A percentile compares a stretch with the other conserved stretches of the same genome.
Evolutionary conservation across 2,797 vertebrate species (phyloP).

Genomic region (Acanthopagrus latus): DNA sequence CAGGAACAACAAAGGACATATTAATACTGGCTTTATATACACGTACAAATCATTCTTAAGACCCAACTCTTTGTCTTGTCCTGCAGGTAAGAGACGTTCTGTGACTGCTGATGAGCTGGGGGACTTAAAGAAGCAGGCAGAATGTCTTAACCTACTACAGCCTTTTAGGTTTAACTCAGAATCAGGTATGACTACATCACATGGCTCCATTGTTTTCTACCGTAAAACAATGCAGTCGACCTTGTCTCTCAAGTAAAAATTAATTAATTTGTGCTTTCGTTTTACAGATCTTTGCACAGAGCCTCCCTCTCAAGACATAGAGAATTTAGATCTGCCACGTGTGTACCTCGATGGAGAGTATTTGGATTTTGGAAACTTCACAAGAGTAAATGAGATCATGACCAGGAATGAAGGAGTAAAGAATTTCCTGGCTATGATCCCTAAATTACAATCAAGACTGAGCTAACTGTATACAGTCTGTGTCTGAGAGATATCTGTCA

Average conservation of each 20-base stretch:
- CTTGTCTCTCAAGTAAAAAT: background rate
- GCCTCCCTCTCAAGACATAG: background rate
- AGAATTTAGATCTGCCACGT: background rate
- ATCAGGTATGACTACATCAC: background rate
- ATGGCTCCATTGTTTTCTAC: background rate
- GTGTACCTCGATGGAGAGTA: background rate
- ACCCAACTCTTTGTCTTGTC: background rate
- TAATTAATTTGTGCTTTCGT: no score
- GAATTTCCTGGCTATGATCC: background rate
- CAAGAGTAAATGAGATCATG: no score
- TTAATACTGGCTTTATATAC: background rate
- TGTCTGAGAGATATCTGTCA: background rate
- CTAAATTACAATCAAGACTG: no score
- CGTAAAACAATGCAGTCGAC: background rate
- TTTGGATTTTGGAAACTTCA: no score
- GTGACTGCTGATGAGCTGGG: constrained; percentile 35
- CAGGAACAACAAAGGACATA: background rate
- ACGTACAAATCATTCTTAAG: background rate
- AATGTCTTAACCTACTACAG: constrained; percentile 11
- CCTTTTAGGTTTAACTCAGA: background rate
- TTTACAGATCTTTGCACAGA: constrained; percentile 9
- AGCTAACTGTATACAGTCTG: background rate
- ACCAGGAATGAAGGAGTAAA: background rate
- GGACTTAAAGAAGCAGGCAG: constrained; percentile 18
- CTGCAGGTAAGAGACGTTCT: constrained; percentile 16